Percentiles rank a stretch among this genome's conserved stretches.
Conservation (phyloP, 2,797 vertebrate species). For the Perodicticus potto region DNA sequence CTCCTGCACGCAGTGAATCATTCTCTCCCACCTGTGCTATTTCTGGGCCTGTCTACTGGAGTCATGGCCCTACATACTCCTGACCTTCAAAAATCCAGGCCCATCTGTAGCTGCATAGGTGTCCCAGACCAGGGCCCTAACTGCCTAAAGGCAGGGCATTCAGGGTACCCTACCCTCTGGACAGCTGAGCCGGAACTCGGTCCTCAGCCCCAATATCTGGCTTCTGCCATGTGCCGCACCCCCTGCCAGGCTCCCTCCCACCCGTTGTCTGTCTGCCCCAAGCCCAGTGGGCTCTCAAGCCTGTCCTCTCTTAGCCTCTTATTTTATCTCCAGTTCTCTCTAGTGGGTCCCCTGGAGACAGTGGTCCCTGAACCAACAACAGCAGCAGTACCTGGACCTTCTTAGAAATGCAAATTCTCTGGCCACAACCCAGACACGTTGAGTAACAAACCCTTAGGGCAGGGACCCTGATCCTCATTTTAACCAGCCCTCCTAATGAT, state of each 20-base stretch:
- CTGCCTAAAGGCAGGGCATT: too few relatives aligned
- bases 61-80: neutral
- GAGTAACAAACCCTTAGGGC: neutral
- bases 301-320: rapidly evolving
- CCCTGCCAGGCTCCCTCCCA: too few relatives aligned
- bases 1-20: rapidly evolving
- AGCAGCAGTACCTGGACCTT: rapidly evolving
- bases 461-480: neutral
- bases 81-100: neutral
- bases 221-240: neutral
- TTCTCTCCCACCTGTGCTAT: neutral
- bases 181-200: neutral
- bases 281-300: neutral
- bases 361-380: neutral
- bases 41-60: neutral
- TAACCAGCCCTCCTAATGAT: neutral
- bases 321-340: neutral
- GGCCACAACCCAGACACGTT: neutral
- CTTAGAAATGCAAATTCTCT: neutral
- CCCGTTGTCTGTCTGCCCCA: neutral
- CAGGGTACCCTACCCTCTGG: rapidly evolving
- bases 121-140: neutral
- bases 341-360: neutral
- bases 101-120: rapidly evolving
- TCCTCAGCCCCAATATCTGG: neutral